Conservation (phyloP, 2,113 vertebrate species). For the Halcyon malimbica region DNA sequence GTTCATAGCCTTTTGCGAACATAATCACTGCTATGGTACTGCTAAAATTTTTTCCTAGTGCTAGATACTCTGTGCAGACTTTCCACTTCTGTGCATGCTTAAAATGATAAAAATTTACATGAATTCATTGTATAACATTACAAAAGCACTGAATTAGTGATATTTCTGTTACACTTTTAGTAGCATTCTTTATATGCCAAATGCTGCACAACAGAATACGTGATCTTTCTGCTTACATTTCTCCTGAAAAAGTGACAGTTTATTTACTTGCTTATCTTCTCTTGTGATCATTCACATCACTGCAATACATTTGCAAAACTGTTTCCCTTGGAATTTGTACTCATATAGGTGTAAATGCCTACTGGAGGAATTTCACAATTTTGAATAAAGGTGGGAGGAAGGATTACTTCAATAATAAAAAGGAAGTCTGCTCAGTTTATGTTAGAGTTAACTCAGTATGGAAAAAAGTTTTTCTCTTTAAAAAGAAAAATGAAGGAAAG, state of each 20-base stretch:
- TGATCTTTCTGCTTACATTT: neutral
- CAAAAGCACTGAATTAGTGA: neutral
- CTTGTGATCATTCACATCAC: neutral
- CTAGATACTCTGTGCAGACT: neutral
- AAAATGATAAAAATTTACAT: neutral
- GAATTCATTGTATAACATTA: neutral
- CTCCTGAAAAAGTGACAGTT: neutral
- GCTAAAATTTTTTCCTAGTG: neutral
- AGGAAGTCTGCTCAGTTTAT: neutral
- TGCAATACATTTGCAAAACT: neutral
- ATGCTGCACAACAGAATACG: neutral
- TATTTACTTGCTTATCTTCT: neutral
- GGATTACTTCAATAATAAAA: neutral
- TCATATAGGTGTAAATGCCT: neutral
- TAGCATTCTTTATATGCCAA: neutral
- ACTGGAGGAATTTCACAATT: neutral
- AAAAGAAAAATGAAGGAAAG: neutral
- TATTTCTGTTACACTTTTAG: neutral
- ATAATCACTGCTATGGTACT: neutral
- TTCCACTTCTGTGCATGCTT: neutral
- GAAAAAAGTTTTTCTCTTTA: neutral
- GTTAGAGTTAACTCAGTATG: conserved; percentile 21
- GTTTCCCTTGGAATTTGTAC: neutral
- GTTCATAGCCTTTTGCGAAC: neutral
- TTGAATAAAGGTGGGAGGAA: neutral